A percentile compares a stretch with the other conserved stretches of the same genome.
phyloP scores from a whole-genome alignment of 2,888 invertebrate species.

The Nasonia oneida region DNA sequence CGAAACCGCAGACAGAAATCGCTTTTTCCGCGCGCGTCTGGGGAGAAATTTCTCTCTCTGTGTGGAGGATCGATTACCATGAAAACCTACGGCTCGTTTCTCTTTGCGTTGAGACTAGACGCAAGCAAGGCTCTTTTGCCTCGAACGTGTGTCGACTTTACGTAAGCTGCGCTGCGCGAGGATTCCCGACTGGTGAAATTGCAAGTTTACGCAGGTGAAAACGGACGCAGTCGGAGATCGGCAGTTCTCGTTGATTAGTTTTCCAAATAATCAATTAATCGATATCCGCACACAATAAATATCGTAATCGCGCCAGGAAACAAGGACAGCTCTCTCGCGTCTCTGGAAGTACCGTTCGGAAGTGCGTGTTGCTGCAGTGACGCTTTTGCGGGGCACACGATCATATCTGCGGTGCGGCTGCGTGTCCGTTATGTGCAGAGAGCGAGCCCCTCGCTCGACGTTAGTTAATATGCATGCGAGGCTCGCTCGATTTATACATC shows the following conservation, averaged over 20 bases:
- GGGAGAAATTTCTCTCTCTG: constrained; percentile 3
- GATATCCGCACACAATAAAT: background rate
- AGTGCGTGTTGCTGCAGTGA: background rate
- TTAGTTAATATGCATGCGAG: constrained; percentile 27
- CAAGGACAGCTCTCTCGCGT: constrained; percentile 8
- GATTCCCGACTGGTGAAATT: constrained; percentile 7
- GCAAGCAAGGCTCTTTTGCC: background rate
- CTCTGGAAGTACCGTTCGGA: constrained; percentile 26
- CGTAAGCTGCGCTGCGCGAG: background rate
- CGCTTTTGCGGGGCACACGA: constrained; percentile 14
- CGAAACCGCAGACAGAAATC: constrained; percentile 23
- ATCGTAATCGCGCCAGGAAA: background rate
- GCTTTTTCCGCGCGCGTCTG: constrained; percentile 1
- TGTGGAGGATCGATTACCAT: constrained; percentile 26
- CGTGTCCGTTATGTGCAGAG: constrained; percentile 1
- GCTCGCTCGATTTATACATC: constrained; percentile 26
- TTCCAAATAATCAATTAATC: constrained; percentile 4
- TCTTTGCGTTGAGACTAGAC: background rate
- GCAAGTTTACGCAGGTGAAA: background rate
- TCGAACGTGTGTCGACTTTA: constrained; percentile 11
- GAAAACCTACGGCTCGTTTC: background rate
- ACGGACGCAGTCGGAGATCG: background rate
- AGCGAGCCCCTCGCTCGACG: background rate
- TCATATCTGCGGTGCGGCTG: constrained; percentile 25
- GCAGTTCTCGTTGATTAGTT: background rate